Conservation (phyloP, 2,888 invertebrate species). For the Amphipyra tragopoginis region DNA sequence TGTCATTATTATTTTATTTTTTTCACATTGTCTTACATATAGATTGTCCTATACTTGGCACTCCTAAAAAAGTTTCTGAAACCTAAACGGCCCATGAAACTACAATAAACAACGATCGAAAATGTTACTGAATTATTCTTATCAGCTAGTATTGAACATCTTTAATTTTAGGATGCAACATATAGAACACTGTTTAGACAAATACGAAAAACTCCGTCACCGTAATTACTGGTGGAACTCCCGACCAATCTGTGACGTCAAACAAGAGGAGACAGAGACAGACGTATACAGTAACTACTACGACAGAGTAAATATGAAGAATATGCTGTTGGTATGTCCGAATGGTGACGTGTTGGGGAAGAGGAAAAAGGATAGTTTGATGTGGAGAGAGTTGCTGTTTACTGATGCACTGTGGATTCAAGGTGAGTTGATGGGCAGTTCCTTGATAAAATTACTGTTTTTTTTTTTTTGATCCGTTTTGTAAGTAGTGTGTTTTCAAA, state of each 20-base stretch:
- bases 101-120: no score
- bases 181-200: slow-evolving; percentile 73
- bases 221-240: slow-evolving; percentile 80
- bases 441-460: no score
- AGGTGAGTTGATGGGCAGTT: slow-evolving; percentile 65
- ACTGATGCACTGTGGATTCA: slow-evolving; percentile 80
- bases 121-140: no score
- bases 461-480: no score
- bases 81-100: no score
- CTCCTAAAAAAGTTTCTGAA: no score
- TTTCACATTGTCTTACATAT: no score
- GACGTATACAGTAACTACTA: slow-evolving; percentile 61
- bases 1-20: no score
- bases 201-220: slow-evolving; percentile 79
- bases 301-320: slow-evolving; percentile 74
- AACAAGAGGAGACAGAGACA: slow-evolving; percentile 62
- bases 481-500: no score
- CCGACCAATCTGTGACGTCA: slow-evolving; percentile 50
- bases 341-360: slow-evolving; percentile 77
- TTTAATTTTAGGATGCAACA: slow-evolving; percentile 76
- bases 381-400: slow-evolving; percentile 83
- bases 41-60: no score
- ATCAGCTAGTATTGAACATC: no score
- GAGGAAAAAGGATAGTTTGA: slow-evolving; percentile 76
- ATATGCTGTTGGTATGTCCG: slow-evolving; percentile 80